Base-by-base conservation (phyloP, 1,140 invertebrate species). In the Drosophila kohkoa region DNA sequence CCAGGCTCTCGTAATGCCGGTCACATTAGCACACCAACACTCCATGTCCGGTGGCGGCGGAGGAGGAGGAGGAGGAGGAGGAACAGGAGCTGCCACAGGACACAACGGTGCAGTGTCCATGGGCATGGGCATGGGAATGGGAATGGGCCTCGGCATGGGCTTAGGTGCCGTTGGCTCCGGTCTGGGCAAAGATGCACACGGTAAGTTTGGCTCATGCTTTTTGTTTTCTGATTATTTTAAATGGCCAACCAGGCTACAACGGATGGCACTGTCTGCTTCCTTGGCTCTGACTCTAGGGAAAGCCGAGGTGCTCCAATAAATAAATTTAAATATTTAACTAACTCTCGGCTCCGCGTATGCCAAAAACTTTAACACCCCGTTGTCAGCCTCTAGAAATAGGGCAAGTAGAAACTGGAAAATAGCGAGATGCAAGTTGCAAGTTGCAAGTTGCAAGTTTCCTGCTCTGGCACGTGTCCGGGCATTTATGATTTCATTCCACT, bases 251-350 rank as follows among this genome's bases (percentile, higher is more conserved):
- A 25, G 41, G 41, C 41, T 28, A 10, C 35, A 10, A 10, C 30
- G 65, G 15, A 32, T 1, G 51, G 15, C n/a, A 35, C 6, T 7
- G 32, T 8, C 43, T 13, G 20, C 11, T 6, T n/a, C 10, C 41
- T 66, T 64, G 79, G 38, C 30, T 15, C 60, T 48, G 67, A 46
- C 30, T 46, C 38, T 41, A 15, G 51, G 5, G 15, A 25, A 5
- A 32, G 67, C 69, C 60, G 57, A 48, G 54, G 57, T 58, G 41
- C 71, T 77, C 62, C 70, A 78, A 88, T 89, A 90, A 88, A 85
- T 88, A 88, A 83, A 89, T 88, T 88, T 88, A 89, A 88, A 88
- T 88, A 89, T 88, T 87, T 81, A 88, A 89, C 85, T 75, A 77
- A 83, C 80, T 88, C 57, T 67, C 13, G 20, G 77, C 69, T 68